phyloP scores from a whole-genome alignment of 2,888 invertebrate species.

The Heliconius sara region DNA sequence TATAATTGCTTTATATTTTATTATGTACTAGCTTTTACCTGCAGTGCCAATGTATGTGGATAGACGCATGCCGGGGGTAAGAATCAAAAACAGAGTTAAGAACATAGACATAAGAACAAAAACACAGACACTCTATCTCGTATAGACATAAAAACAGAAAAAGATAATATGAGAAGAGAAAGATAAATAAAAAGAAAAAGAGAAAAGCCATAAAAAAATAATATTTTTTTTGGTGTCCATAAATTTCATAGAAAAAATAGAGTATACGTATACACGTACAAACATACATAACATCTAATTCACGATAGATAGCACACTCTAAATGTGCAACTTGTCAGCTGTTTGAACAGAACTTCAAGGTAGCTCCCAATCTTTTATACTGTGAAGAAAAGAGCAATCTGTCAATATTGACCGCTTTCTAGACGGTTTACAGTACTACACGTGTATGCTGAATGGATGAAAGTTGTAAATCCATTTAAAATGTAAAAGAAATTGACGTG shows the following conservation, averaged over 20 bases:
- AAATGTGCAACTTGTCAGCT: slow-evolving; percentile 31
- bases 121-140: no score
- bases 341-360: slow-evolving; percentile 38
- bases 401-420: slow-evolving; percentile 58
- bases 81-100: no score
- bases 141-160: no score
- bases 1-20: slow-evolving; percentile 68
- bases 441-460: slow-evolving; percentile 25
- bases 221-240: no score
- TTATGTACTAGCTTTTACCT: neutral
- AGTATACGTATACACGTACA: neutral
- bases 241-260: neutral
- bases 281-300: neutral
- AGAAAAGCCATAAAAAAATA: no score
- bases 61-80: no score
- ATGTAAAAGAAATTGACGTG: neutral
- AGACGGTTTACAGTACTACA: slow-evolving; percentile 37
- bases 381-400: slow-evolving; percentile 47
- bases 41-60: neutral
- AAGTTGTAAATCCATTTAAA: slow-evolving; percentile 5
- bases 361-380: slow-evolving; percentile 40
- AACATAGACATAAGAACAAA: no score
- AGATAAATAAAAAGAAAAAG: no score
- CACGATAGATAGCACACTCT: slow-evolving; percentile 21
- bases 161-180: no score